phyloP scores from a whole-genome alignment of 2,888 invertebrate species.

The Tromatobia lineatoria region DNA sequence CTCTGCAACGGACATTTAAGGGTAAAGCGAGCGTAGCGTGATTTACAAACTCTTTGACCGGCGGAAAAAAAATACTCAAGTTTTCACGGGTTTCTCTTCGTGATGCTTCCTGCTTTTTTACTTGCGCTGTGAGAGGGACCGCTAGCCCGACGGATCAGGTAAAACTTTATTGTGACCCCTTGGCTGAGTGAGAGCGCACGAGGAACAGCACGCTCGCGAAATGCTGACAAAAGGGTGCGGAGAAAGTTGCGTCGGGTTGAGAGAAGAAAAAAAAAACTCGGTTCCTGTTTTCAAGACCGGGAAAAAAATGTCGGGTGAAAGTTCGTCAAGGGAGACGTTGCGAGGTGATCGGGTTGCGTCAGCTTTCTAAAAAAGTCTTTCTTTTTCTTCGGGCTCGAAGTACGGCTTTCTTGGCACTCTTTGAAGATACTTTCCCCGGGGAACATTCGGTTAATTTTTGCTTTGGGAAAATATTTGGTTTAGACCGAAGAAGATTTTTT shows the following conservation, averaged over 20 bases:
- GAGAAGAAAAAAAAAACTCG: conserved; percentile 23
- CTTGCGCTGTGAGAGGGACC: conserved; percentile 71
- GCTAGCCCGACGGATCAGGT: conserved; percentile 55
- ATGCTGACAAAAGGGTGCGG: conserved; percentile 66
- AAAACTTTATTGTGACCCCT: conserved; percentile 68
- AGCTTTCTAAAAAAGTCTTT: conserved; percentile 60
- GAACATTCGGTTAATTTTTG: neutral
- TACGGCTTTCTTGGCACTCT: conserved; percentile 24
- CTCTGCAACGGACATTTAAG: conserved; percentile 67
- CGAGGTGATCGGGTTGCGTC: conserved; percentile 59
- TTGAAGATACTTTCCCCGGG: conserved; percentile 11
- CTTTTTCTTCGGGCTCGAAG: conserved; percentile 16
- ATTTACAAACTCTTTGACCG: conserved; percentile 75
- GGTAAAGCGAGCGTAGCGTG: conserved; percentile 61
- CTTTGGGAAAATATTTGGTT: neutral
- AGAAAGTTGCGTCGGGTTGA: conserved; percentile 69
- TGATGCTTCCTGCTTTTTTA: conserved; percentile 64
- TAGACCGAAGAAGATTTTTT: neutral
- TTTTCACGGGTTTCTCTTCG: conserved; percentile 68
- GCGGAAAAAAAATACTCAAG: conserved; percentile 46
- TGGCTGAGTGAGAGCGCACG: conserved; percentile 33
- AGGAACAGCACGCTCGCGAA: conserved; percentile 55
- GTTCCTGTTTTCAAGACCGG: conserved; percentile 33
- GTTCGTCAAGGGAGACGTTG: conserved; percentile 30
- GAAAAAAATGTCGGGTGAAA: conserved; percentile 58